A percentile compares a stretch with the other conserved stretches of the same genome.
phyloP scores from a whole-genome alignment of 1,140 invertebrate genomes.

The Drosophila arawakana region DNA sequence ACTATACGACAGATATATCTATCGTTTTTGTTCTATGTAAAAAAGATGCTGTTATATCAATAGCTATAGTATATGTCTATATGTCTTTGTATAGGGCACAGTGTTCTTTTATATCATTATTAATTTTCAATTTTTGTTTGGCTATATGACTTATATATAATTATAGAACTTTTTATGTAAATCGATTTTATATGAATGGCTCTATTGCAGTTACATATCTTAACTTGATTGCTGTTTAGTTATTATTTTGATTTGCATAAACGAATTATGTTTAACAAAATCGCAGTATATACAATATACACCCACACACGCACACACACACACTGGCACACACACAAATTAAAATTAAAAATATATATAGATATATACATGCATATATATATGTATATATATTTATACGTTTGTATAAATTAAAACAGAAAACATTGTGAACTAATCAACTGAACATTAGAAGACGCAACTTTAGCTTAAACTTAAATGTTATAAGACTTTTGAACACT shows the following conservation, averaged over 20 bases:
- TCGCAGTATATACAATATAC: constrained; percentile 28
- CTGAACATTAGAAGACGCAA: constrained; percentile 29
- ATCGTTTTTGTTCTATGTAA: constrained; percentile 3
- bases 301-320: constrained; percentile 5
- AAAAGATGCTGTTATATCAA: constrained; percentile 9
- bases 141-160: constrained; percentile 23
- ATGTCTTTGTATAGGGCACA: constrained; percentile 39
- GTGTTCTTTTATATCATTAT: constrained; percentile 14
- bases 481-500: constrained; percentile 75
- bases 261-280: constrained; percentile 21
- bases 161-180: background rate
- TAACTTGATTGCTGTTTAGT: constrained; percentile 28
- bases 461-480: constrained; percentile 35
- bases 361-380: background rate
- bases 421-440: constrained; percentile 30
- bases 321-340: background rate
- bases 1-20: constrained; percentile 30
- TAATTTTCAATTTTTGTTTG: constrained; percentile 14
- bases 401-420: constrained; percentile 31
- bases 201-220: constrained; percentile 25
- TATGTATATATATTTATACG: background rate
- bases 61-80: constrained; percentile 18
- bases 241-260: constrained; percentile 1
- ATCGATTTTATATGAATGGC: constrained; percentile 8
- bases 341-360: constrained; percentile 15